Evolutionary conservation across 2,888 invertebrate genomes (phyloP), one percentile per base, ranked within the genome.

Genomic region (Leptopilina syphax): DNA sequence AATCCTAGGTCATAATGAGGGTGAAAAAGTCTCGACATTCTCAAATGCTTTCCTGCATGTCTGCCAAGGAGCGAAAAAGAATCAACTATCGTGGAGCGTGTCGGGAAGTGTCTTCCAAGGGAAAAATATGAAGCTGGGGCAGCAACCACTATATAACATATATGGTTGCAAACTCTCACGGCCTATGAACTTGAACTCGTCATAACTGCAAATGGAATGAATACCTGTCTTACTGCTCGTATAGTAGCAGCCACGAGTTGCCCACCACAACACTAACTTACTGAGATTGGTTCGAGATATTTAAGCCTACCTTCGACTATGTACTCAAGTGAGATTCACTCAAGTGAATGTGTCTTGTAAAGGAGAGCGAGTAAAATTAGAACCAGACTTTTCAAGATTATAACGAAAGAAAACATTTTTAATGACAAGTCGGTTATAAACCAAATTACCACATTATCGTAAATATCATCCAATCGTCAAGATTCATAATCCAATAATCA

Each of bases 181-280:
- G 90, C 90, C 90, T 89, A 85, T 90, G 91, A 90, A 90, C 90
- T 87, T 86, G 87, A 86, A 89, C 90, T 89, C 90, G 89, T 90
- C 90, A 90, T 91, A 90, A 90, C 90, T 90, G 90, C 90, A 90
- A 90, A 90, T 90, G 89, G 90, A 90, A 91, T 90, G 91, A 90
- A 89, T 90, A 86, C 87, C 88, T 89, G 86, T 83, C 87, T 85
- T 84, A 85, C 86, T 83, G 77, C 77, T 84, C 84, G 47, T 47
- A 84, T 84, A 70, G 87, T 86, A 86, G 89, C 87, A 89, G 87
- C 88, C 87, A 87, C 86, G 85, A 87, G 86, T 34, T 88, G 85
- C 87, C 89, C 88, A 87, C 89, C 88, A 89, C 85, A 85, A 87
- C 84, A 87, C 87, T 87, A 88, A 88, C 88, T 87, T 86, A 88